Percentiles rank a stretch among this genome's conserved stretches.
Conservation (phyloP, 2,113 vertebrate genomes). For the Burhinus oedicnemus region DNA sequence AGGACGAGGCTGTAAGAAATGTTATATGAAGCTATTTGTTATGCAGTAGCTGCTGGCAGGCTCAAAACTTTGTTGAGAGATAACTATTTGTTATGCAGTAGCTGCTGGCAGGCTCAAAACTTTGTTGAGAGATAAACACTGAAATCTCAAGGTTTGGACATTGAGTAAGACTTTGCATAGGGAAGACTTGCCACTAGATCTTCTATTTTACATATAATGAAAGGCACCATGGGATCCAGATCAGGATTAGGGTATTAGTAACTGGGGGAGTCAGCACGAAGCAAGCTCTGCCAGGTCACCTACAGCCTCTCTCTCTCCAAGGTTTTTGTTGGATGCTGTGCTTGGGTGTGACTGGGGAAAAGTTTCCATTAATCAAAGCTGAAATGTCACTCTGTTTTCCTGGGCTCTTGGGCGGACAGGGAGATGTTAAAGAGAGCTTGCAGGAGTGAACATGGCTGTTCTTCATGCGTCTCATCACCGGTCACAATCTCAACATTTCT, state of each 20-base stretch:
- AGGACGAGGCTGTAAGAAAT: background rate
- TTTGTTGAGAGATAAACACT: background rate
- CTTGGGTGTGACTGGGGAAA: background rate
- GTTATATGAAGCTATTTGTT: background rate
- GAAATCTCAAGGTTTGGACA: background rate
- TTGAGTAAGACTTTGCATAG: background rate
- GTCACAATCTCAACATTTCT: background rate
- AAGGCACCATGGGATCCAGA: background rate
- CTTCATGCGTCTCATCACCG: fast-evolving
- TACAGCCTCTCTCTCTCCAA: background rate
- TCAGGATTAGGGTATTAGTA: background rate
- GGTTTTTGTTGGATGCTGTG: background rate
- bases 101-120: background rate
- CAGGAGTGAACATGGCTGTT: background rate
- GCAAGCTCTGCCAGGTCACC: background rate
- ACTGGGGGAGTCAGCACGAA: background rate
- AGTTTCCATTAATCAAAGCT: background rate
- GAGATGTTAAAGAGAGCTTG: background rate
- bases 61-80: background rate
- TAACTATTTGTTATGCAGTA: background rate
- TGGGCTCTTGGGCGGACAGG: background rate
- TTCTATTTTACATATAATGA: background rate
- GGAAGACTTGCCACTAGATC: background rate
- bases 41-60: background rate
- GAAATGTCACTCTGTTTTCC: background rate